phyloP scores from a whole-genome alignment of 2,888 invertebrate genomes.

The Tipula confusa region DNA sequence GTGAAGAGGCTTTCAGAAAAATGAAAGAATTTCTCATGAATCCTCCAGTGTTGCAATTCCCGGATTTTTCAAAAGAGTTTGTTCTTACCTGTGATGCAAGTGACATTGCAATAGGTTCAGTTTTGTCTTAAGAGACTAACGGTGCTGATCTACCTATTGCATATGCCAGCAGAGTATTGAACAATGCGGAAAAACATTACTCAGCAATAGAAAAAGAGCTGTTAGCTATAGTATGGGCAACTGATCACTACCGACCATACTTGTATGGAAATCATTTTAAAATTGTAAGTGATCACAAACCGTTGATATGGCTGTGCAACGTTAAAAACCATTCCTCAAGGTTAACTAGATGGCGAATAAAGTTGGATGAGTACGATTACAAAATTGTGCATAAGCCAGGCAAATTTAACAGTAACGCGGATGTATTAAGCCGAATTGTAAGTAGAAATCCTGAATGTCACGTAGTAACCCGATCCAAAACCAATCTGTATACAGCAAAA shows the following conservation, averaged over 20 bases:
- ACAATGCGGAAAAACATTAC: conserved; percentile 38
- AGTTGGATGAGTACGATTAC: conserved; percentile 40
- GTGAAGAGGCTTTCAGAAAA: conserved; percentile 30
- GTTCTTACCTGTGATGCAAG: conserved; percentile 40
- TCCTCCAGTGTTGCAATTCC: conserved; percentile 34
- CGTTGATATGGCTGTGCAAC: conserved; percentile 38
- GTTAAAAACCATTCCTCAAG: conserved; percentile 38
- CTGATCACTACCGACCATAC: too few species aligned
- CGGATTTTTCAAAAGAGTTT: conserved; percentile 39
- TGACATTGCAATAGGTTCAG: conserved; percentile 38
- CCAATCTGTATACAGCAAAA: too few species aligned
- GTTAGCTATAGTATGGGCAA: too few species aligned
- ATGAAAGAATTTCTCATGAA: conserved; percentile 28
- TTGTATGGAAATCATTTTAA: too few species aligned
- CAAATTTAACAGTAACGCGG: conserved; percentile 37
- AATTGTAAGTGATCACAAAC: conserved; percentile 40
- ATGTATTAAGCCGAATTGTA: too few species aligned
- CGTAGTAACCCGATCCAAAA: background rate
- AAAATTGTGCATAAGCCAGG: conserved; percentile 38
- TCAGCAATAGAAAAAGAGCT: conserved; percentile 39
- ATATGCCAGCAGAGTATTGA: conserved; percentile 39
- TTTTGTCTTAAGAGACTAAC: conserved; percentile 37
- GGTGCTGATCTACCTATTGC: conserved; percentile 38
- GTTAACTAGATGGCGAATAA: conserved; percentile 40
- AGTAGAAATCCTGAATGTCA: too few species aligned